Evolutionary conservation across 30 jellyfish, hydroid and myxozoan genomes (phyloP).

Genomic region (Nemopilema nomurai): DNA sequence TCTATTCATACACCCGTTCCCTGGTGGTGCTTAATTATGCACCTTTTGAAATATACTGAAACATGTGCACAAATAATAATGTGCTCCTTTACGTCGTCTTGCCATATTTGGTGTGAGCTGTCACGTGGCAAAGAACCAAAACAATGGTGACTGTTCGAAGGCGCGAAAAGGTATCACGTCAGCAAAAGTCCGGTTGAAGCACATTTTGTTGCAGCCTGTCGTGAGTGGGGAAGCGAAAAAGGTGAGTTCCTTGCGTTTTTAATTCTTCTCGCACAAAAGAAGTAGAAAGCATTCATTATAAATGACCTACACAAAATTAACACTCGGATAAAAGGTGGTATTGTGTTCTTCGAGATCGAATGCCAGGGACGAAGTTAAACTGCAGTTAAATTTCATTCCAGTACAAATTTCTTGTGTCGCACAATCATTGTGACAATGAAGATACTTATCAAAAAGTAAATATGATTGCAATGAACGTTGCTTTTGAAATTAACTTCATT

Average conservation of each 20-base stretch:
- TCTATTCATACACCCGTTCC: background rate
- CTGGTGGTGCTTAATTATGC: background rate
- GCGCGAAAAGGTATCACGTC: constrained; percentile 52
- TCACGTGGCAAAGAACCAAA: constrained; percentile 29
- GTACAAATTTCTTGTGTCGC: too few species aligned
- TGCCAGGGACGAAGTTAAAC: too few species aligned
- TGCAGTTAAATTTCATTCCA: too few species aligned
- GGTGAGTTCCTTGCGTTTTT: constrained; percentile 2
- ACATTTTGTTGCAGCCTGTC: constrained; percentile 1
- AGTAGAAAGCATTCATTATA: too few species aligned
- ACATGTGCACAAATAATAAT: background rate
- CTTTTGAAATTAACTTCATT: too few species aligned
- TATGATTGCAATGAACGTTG: too few species aligned
- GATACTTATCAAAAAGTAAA: too few species aligned
- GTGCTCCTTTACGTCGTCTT: background rate
- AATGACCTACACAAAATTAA: too few species aligned
- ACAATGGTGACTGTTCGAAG: constrained; percentile 25
- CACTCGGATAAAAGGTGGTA: too few species aligned
- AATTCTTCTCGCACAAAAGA: background rate
- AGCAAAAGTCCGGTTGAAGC: constrained; percentile 21
- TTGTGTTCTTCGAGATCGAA: too few species aligned
- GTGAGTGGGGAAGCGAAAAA: constrained; percentile 8
- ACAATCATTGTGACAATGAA: too few species aligned
- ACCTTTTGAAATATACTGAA: background rate
- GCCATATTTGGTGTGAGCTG: constrained; percentile 21